Percentiles rank a stretch among this genome's conserved stretches.
These are phyloP conservation scores for Sthenelais limicola DNA, from an alignment of 2,888 invertebrate species.

Conservation along the genomic window DNA sequence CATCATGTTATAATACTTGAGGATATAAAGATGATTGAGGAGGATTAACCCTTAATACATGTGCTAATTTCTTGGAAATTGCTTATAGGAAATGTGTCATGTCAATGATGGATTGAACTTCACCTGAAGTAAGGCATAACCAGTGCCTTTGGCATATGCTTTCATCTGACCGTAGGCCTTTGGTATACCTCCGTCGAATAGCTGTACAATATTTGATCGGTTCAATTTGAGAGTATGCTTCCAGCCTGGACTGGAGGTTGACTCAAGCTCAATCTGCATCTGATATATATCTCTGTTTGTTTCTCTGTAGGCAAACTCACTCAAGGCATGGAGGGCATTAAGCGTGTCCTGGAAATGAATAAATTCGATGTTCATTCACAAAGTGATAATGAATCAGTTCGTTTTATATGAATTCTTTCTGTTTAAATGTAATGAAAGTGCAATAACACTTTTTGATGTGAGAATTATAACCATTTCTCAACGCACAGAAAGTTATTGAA, in stretches of 20 bases:
- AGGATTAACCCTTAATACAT: too few relatives aligned
- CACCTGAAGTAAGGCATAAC: constrained; percentile 49
- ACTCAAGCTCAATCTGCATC: constrained; percentile 63
- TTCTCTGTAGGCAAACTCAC: constrained; percentile 72
- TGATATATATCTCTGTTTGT: constrained; percentile 68
- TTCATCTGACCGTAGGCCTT: constrained; percentile 53
- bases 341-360: constrained; percentile 81
- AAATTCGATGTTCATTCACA: background rate
- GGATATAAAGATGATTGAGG: too few relatives aligned
- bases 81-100: too few relatives aligned
- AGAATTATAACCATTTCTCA: too few relatives aligned
- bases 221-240: constrained; percentile 56
- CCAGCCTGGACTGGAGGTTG: constrained; percentile 70
- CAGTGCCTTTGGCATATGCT: constrained; percentile 50
- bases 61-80: too few relatives aligned
- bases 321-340: constrained; percentile 88
- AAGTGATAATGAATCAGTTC: background rate
- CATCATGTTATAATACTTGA: too few relatives aligned
- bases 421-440: background rate
- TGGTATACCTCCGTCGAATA: constrained; percentile 42
- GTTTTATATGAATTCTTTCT: background rate
- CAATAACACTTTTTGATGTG: background rate
- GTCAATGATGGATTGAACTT: too few relatives aligned
- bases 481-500: too few relatives aligned
- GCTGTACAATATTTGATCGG: constrained; percentile 65